phyloP scores from a whole-genome alignment of 2,888 invertebrate genomes.

The Tribolium freemani region DNA sequence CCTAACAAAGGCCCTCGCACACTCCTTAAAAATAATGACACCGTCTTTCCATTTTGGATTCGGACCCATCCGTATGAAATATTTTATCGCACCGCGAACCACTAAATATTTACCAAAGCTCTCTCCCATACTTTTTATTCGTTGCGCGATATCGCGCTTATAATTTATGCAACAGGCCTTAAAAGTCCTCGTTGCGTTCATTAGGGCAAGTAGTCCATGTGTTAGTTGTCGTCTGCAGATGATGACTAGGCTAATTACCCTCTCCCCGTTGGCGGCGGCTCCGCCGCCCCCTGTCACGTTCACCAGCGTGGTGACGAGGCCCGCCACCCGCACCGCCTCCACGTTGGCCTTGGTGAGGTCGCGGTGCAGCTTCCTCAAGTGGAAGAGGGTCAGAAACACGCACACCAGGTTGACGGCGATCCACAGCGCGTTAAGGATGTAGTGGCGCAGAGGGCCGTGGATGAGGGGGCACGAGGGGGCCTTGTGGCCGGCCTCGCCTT shows the following conservation, averaged over 20 bases:
- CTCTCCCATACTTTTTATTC: constrained; percentile 1
- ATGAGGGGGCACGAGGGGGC: constrained; percentile 89
- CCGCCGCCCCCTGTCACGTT: constrained; percentile 80
- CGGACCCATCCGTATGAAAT: constrained; percentile 15
- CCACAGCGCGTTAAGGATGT: constrained; percentile 92
- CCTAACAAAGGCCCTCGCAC: constrained; percentile 12
- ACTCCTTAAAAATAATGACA: constrained; percentile 19
- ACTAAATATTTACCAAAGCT: constrained; percentile 21
- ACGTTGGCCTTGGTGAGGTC: constrained; percentile 88
- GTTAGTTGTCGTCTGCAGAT: constrained; percentile 31
- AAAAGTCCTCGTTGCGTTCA: constrained; percentile 14
- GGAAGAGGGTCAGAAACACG: constrained; percentile 85
- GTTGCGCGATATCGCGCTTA: not conserved
- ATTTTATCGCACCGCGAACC: not conserved
- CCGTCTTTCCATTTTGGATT: not conserved
- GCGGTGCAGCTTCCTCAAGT: constrained; percentile 85
- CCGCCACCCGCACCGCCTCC: constrained; percentile 86
- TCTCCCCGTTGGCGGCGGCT: constrained; percentile 53
- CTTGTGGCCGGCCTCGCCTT: constrained; percentile 82
- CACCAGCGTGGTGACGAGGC: constrained; percentile 86
- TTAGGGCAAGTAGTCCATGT: constrained; percentile 18
- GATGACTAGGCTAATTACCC: constrained; percentile 47
- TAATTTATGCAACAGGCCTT: constrained; percentile 35
- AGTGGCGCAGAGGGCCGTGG: constrained; percentile 89
- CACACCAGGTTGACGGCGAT: constrained; percentile 90